phyloP scores from a whole-genome alignment of 2,113 vertebrate genomes.

The Limnothrissa miodon region DNA sequence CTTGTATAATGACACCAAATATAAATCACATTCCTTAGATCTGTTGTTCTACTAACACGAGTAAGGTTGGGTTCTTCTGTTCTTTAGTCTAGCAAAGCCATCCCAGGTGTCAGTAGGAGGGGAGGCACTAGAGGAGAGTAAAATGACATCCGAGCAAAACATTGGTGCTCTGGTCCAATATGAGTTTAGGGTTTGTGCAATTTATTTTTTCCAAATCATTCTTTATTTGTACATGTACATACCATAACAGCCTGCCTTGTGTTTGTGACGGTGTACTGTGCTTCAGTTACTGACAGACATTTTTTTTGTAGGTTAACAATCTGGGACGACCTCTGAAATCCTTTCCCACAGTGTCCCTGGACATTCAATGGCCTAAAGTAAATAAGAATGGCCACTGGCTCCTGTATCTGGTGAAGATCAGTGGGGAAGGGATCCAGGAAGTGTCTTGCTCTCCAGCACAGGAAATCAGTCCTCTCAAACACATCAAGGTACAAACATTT shows the following conservation, averaged over 20 bases:
- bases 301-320: conserved; percentile 78
- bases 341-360: conserved; percentile 81
- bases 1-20: too few relatives aligned
- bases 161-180: conserved; percentile 82
- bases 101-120: conserved; percentile 86
- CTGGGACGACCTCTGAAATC: conserved; percentile 85
- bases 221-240: not conserved
- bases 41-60: not conserved
- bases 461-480: conserved; percentile 72
- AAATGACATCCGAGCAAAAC: conserved; percentile 79
- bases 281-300: not conserved
- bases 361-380: conserved; percentile 89
- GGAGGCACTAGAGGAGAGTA: conserved; percentile 69
- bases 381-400: conserved; percentile 82
- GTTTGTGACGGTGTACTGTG: not conserved
- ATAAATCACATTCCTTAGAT: too few relatives aligned
- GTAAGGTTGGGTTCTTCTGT: conserved; percentile 18
- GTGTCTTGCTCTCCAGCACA: conserved; percentile 73
- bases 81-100: conserved; percentile 79
- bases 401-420: conserved; percentile 85
- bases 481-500: conserved; percentile 72
- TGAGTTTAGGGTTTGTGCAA: conserved; percentile 81
- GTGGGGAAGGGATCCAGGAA: conserved; percentile 74
- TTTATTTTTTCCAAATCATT: not conserved
- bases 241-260: not conserved